Evolutionary conservation across 2,888 invertebrate species (phyloP), one percentile per base, ranked within the genome.

Genomic region (Pemphredon lugubris): DNA sequence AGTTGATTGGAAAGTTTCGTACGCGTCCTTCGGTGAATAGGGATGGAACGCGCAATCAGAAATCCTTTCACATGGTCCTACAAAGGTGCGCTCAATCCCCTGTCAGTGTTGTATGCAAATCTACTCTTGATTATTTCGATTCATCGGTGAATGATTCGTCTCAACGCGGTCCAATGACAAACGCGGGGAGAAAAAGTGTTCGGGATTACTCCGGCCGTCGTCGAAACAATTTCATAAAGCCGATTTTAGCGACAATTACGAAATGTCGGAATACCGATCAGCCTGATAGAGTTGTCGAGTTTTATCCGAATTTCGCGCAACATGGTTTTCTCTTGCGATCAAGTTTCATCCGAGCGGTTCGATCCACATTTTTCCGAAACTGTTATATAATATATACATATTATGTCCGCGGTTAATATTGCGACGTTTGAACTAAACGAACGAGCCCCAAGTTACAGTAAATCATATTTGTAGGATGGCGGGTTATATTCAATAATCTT

Each of bases 21-120:
- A 59, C 14, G 47, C 39, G 42, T 63, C 55, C 60, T 66, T 65
- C 57, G 13, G 30, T 32, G 59, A 72, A 67, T 63, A 37, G 54
- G 37, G 51, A 23, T 9, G 16, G 60, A 50, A 59, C 68, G 23
- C 63, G 79, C 73, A 79, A 79, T 79, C 79, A 79, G 55, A 65
- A 67, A 65, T 75, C 79, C 67, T 79, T 79, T 79, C 79, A 76
- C 45, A 44, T 32, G 54, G 40, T 61, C 47, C 61, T 47, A 65
- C 44, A 21, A 44, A 59, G 61, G 50, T 23, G 23, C 65, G 54
- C 44, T 42, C 66, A 57, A 47, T 51, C 42, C 18, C 9, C 44
- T 53, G 63, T n/a, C n/a, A n/a, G 69, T 45, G 73, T 77, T 79
- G 74, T 74, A 79, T 79, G 79, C 72, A 79, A 79, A 79, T 79